Percentiles rank a stretch among this genome's conserved stretches.
Evolutionary conservation across 2,888 invertebrate genomes (phyloP).

Genomic region (Stenurella melanura): DNA sequence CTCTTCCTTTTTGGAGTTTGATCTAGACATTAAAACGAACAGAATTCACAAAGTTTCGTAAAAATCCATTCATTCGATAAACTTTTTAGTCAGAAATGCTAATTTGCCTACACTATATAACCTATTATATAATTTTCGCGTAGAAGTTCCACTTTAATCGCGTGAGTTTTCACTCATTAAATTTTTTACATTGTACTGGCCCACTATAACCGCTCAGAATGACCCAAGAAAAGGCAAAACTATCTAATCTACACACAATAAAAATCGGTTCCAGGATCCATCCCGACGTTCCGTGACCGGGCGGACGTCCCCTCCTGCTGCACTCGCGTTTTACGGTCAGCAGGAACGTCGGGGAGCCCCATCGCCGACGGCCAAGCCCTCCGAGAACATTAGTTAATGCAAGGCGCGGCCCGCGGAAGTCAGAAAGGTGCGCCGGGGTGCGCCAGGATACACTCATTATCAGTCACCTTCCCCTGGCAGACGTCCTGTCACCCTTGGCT

Average conservation of each 20-base stretch:
- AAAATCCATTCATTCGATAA: too few relatives aligned
- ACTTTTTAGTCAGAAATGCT: too few relatives aligned
- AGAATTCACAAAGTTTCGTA: too few relatives aligned
- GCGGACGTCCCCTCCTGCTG: not conserved
- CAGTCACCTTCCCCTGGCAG: constrained; percentile 38
- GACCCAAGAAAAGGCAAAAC: not conserved
- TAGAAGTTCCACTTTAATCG: too few relatives aligned
- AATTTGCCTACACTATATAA: too few relatives aligned
- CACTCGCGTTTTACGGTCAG: constrained; percentile 26
- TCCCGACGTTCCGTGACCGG: constrained; percentile 6
- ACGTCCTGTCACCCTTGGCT: constrained; percentile 53
- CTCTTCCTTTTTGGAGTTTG: too few relatives aligned
- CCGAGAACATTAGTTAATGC: constrained; percentile 32
- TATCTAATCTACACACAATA: constrained; percentile 1
- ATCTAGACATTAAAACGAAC: too few relatives aligned
- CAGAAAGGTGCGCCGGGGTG: constrained; percentile 16
- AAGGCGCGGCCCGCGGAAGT: constrained; percentile 38
- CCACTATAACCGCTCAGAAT: not conserved
- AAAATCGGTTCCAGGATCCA: not conserved
- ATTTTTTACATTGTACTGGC: too few relatives aligned
- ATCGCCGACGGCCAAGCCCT: constrained; percentile 31
- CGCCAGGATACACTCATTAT: constrained; percentile 30
- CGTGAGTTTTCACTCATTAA: too few relatives aligned
- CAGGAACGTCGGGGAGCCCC: constrained; percentile 38
- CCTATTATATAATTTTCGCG: too few relatives aligned